Base-by-base conservation (phyloP, 1,140 invertebrate genomes). In the Drosophila trapezifrons region DNA sequence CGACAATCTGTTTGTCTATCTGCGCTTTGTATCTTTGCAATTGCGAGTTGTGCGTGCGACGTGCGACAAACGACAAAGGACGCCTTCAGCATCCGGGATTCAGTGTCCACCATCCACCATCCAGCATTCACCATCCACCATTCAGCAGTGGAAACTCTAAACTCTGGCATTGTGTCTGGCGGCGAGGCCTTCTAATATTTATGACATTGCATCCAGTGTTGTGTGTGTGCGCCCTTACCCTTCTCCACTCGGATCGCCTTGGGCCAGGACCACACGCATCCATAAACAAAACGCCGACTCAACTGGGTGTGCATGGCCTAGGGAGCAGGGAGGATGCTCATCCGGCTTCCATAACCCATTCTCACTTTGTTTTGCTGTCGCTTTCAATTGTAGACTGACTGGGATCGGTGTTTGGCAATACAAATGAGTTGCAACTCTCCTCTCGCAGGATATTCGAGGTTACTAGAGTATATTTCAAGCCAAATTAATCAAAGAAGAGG, bases 1-100 rank as follows among this genome's bases (percentile, higher is more conserved):
- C 82, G 74, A 85, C 82, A 85, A 85, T 86, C 82, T 86, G 82
- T 86, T 85, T 86, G 82, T 51, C 62, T 81, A 86, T 85, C 82
- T 81, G 55, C 57, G 75, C 75, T 76, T 78, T 81, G 78, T 71
- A 78, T 85, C 69, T 86, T 54, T 49, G 76, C 57, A 63, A 63
- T 45, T 74, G 56, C 65, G 35, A 49, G 60, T 13, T 51, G 76
- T 73, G 80, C 65, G 76, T 62, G 58, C 56, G 54, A 67, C 62
- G 57, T 59, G 57, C 62, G 55, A 64, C 25, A 58, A 43, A 47
- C 25, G 56, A 67, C 65, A 67, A 51, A 9, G 32, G 49, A 52
- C 13, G 49, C 49, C 58, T 67, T 67, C 10, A 65, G 22, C 66
- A 49, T 66, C 46, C 22, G 32, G 45, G 27, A 51, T 62, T 58